Evolutionary conservation across 2,888 invertebrate species (phyloP).

Genomic region (Crioceris asparagi): DNA sequence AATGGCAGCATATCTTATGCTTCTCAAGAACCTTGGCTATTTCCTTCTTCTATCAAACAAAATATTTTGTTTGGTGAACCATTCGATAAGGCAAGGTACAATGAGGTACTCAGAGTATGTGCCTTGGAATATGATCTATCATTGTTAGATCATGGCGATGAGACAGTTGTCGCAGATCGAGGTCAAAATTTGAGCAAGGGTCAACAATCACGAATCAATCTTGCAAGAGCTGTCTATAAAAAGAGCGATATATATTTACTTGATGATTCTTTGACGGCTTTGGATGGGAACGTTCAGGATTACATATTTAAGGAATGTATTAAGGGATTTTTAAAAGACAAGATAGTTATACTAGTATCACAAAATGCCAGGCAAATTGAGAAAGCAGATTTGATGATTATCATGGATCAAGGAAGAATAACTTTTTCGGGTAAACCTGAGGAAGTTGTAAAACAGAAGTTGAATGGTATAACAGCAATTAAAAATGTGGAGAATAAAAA

Average conservation of each 20-base stretch:
- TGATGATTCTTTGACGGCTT: slow-evolving; percentile 37
- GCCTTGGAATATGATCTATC: slow-evolving; percentile 56
- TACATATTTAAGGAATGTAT: slow-evolving; percentile 24
- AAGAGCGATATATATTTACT: slow-evolving; percentile 64
- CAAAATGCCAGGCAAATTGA: slow-evolving; percentile 23
- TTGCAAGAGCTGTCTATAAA: slow-evolving; percentile 62
- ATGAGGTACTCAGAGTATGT: slow-evolving; percentile 50
- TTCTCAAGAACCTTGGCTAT: slow-evolving; percentile 51
- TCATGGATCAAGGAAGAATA: slow-evolving; percentile 15
- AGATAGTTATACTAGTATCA: slow-evolving; percentile 24
- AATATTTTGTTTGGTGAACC: slow-evolving; percentile 65
- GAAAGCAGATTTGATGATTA: slow-evolving; percentile 38
- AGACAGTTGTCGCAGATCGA: slow-evolving; percentile 65
- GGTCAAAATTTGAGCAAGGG: slow-evolving; percentile 71
- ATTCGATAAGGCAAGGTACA: slow-evolving; percentile 44
- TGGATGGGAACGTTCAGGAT: slow-evolving; percentile 24
- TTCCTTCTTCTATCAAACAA: slow-evolving; percentile 50
- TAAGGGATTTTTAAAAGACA: slow-evolving; percentile 22
- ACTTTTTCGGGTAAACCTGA: slow-evolving; percentile 9
- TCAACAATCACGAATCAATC: slow-evolving; percentile 66
- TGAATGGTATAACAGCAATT: slow-evolving; percentile 4
- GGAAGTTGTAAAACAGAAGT: slow-evolving; percentile 22
- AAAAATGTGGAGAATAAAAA: slow-evolving; percentile 1
- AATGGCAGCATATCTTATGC: slow-evolving; percentile 44
- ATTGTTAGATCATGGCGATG: slow-evolving; percentile 60